Base-by-base conservation (phyloP, 2,888 invertebrate species). In the Tubulanus polymorphus region DNA sequence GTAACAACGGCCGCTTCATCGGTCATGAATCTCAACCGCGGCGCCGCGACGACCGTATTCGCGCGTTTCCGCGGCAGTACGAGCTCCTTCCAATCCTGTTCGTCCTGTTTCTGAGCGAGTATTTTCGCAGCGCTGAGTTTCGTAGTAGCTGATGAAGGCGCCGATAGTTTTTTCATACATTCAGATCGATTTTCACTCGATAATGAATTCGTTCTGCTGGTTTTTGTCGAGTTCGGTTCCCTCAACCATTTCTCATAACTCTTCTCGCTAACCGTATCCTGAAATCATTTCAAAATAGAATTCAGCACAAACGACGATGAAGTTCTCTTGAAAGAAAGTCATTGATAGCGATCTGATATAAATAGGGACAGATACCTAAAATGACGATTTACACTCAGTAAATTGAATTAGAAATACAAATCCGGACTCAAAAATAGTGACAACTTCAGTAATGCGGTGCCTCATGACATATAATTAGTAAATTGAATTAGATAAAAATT, bases 1-100 rank as follows among this genome's bases (percentile, higher is more conserved):
- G 64, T 60, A 3, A 58, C 58, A 18, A 35, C 54, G 2, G 71
- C 61, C 29, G 67, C 71, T 51, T 66, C 61, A 54, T 73, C 74
- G n/a, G 72, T 70, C 59, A 74, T 60, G 59, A 74, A 74, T 48
- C 66, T 57, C 51, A 64, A 64, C 51, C 68, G 30, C 6, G 49
- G 48, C 27, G 58, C 53, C 37, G 58, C 56, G 18, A 29, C 41
- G 18, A 60, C 57, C 15, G 56, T 51, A 26, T 56, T 37, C 20
- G 35, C 35, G 18, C 6, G 52, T n/a, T 29, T 47, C 56, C 8
- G 54, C 45, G 6, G 50, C 59, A 15, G 12, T 25, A 15, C 53
- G 37, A 49, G 45, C 28, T 28, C 50, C 51, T 3, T 53, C 28
- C 18, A 41, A 41, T 41, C 41, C 18, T 5, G 6, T 15, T 5